Percentiles rank a stretch among this genome's conserved stretches.
These are phyloP conservation scores for Lochmaea capreae DNA, from an alignment of 2,888 invertebrate species.

Conservation along the genomic window DNA sequence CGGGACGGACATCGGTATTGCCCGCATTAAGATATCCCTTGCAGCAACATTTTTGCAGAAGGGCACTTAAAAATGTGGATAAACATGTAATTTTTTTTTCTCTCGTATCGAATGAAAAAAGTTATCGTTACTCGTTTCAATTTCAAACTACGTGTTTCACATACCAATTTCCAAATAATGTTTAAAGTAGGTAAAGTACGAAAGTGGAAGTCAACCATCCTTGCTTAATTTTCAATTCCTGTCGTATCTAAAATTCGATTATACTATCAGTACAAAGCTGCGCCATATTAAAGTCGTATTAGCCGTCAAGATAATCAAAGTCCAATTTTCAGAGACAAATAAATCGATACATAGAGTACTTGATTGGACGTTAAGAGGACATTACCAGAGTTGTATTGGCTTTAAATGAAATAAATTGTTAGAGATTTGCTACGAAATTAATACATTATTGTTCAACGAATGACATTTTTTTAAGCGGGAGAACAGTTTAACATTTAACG, in stretches of 20 bases:
- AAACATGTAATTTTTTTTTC: no score
- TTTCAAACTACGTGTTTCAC: not conserved
- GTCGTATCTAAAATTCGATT: not conserved
- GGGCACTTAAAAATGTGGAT: no score
- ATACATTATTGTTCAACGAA: no score
- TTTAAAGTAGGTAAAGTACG: not conserved
- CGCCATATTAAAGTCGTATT: slow-evolving; percentile 19
- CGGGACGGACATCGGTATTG: no score
- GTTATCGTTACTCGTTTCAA: no score
- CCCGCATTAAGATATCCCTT: no score
- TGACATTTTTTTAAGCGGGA: no score
- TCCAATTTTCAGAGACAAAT: slow-evolving; percentile 33
- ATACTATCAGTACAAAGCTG: slow-evolving; percentile 19
- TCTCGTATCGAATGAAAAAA: no score
- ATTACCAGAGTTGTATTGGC: not conserved
- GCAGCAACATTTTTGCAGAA: no score
- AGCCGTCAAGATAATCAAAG: slow-evolving; percentile 31
- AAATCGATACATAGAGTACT: slow-evolving; percentile 22
- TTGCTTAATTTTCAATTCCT: not conserved
- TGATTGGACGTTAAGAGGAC: slow-evolving; percentile 17
- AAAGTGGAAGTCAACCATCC: not conserved
- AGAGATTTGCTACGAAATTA: no score
- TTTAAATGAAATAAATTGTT: not conserved
- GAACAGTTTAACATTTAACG: no score
- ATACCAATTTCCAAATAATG: not conserved